These are phyloP conservation scores for Oriolus oriolus DNA, from an alignment of 2,113 vertebrate species.

Conservation along the genomic window DNA sequence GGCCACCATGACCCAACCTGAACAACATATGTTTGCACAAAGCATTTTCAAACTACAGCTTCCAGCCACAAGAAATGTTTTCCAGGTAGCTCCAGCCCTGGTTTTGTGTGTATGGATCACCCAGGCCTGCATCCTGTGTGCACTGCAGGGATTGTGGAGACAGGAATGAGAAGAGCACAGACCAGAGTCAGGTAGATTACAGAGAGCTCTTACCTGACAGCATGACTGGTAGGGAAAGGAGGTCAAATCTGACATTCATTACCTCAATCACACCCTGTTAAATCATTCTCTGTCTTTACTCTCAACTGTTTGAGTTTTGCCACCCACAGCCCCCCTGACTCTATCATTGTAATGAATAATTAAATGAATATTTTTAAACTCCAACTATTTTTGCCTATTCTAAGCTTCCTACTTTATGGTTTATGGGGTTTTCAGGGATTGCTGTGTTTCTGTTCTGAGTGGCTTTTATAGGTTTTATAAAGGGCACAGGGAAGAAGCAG, in stretches of 20 bases:
- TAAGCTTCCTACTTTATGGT: neutral
- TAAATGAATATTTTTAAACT: neutral
- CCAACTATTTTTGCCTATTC: neutral
- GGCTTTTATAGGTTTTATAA: neutral
- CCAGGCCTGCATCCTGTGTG: accelerated
- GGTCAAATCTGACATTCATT: neutral
- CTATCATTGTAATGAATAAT: neutral
- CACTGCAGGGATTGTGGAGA: neutral
- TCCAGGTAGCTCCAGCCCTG: neutral
- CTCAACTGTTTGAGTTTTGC: neutral
- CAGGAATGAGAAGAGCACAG: neutral
- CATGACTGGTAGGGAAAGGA: neutral
- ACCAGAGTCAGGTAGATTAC: neutral
- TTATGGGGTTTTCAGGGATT: neutral
- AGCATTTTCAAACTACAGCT: neutral
- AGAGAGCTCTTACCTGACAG: neutral
- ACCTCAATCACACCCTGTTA: neutral
- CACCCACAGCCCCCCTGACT: neutral
- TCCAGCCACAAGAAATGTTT: neutral
- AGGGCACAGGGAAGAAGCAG: neutral
- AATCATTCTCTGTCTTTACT: neutral
- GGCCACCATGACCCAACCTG: neutral
- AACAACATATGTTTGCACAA: neutral
- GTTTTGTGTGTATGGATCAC: neutral
- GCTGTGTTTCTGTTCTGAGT: neutral